phyloP scores from a whole-genome alignment of 2,888 invertebrate species.

The Sarcophaga variegata region DNA sequence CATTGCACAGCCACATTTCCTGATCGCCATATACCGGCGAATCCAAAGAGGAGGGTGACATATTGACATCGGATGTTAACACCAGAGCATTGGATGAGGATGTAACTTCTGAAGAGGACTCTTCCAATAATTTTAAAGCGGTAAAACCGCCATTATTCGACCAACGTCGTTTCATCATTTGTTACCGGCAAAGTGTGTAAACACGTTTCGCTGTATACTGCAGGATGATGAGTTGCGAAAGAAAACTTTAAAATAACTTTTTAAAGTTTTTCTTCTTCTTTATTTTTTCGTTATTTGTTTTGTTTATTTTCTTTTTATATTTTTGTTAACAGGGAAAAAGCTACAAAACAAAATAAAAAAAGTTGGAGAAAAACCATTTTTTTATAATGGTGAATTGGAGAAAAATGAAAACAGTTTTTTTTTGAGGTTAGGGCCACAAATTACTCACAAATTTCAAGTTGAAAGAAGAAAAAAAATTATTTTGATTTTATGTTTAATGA shows the following conservation, averaged over 20 bases:
- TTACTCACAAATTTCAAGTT: not conserved
- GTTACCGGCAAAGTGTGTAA: slow-evolving; percentile 40
- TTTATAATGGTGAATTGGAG: not conserved
- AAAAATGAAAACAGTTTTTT: too few relatives aligned
- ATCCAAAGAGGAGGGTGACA: slow-evolving; percentile 88
- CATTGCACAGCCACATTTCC: slow-evolving; percentile 90
- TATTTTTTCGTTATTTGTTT: slow-evolving; percentile 14
- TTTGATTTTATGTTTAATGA: slow-evolving; percentile 44
- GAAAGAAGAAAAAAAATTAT: not conserved
- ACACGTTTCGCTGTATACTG: too few relatives aligned
- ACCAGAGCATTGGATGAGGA: slow-evolving; percentile 86
- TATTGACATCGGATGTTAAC: slow-evolving; percentile 87
- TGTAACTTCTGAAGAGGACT: slow-evolving; percentile 89
- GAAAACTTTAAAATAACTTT: too few relatives aligned
- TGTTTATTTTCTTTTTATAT: not conserved
- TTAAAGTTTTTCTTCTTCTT: not conserved
- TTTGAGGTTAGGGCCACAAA: slow-evolving; percentile 11
- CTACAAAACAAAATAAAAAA: not conserved
- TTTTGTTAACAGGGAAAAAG: not conserved
- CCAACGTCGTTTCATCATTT: slow-evolving; percentile 90
- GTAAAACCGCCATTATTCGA: slow-evolving; percentile 88
- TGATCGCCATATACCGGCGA: slow-evolving; percentile 90
- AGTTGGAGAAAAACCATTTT: not conserved
- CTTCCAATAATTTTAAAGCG: slow-evolving; percentile 87
- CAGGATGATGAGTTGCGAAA: too few relatives aligned